phyloP scores from a whole-genome alignment of 2,888 invertebrate species.

The Phyllotreta cruciferae region DNA sequence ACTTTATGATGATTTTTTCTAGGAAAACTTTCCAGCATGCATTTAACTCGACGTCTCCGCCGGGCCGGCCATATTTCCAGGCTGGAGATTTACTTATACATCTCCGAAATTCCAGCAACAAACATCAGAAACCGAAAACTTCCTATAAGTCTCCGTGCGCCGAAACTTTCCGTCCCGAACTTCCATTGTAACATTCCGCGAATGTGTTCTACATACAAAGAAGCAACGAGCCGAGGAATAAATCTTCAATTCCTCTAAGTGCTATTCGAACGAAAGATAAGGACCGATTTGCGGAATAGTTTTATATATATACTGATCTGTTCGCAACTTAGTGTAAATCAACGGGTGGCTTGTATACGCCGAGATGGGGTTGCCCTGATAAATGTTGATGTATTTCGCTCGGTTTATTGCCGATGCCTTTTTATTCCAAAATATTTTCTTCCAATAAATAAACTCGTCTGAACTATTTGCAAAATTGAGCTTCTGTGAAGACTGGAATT shows the following conservation, averaged over 20 bases:
- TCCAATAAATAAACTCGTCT: too few species aligned
- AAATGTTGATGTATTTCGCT: slow-evolving; percentile 28
- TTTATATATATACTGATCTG: slow-evolving; percentile 36
- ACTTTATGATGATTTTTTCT: too few species aligned
- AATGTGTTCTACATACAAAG: slow-evolving; percentile 32
- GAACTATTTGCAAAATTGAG: too few species aligned
- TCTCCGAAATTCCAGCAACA: slow-evolving; percentile 5
- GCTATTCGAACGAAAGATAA: slow-evolving; percentile 33
- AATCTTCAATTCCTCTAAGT: slow-evolving; percentile 33
- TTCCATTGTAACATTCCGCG: slow-evolving; percentile 18
- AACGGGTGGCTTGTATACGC: slow-evolving; percentile 19
- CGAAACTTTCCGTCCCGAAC: slow-evolving; percentile 17
- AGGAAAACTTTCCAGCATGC: too few species aligned
- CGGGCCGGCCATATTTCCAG: too few species aligned
- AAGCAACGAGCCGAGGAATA: slow-evolving; percentile 29
- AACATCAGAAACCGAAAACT: slow-evolving; percentile 3
- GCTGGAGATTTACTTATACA: not conserved
- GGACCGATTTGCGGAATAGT: slow-evolving; percentile 33
- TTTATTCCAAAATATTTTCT: not conserved
- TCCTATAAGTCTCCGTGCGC: slow-evolving; percentile 1
- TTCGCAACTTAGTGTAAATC: slow-evolving; percentile 36
- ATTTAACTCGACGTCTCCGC: too few species aligned
- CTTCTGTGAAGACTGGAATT: too few species aligned
- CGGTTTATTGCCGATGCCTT: slow-evolving; percentile 21
- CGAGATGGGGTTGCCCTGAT: slow-evolving; percentile 24